phyloP scores from a whole-genome alignment of 1,140 invertebrate species.

The Myzus persicae region DNA sequence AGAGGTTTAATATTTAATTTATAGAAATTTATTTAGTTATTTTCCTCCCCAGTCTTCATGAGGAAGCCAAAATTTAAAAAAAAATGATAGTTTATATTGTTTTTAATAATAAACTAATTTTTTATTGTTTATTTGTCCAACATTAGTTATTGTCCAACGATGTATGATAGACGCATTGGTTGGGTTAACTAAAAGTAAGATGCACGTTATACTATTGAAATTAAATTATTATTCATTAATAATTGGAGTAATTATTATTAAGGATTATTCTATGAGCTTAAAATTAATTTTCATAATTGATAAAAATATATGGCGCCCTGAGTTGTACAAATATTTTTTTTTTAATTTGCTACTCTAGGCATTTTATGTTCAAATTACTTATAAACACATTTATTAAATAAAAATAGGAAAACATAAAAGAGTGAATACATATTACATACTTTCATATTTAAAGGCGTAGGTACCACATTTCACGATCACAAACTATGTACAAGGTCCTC shows the following conservation, averaged over 20 bases:
- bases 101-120: background rate
- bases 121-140: background rate
- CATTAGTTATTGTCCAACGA: background rate
- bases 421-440: too few relatives aligned
- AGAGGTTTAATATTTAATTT: background rate
- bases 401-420: too few relatives aligned
- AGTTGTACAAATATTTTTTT: too few relatives aligned
- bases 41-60: background rate
- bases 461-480: too few relatives aligned
- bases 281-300: too few relatives aligned
- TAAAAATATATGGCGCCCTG: too few relatives aligned
- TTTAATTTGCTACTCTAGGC: background rate
- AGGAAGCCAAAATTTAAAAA: background rate
- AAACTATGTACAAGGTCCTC: too few relatives aligned
- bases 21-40: background rate
- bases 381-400: background rate
- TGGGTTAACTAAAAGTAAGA: background rate
- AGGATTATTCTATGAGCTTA: too few relatives aligned
- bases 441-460: too few relatives aligned
- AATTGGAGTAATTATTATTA: too few relatives aligned
- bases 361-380: background rate
- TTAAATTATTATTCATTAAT: too few relatives aligned
- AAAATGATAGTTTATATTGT: background rate
- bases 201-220: background rate
- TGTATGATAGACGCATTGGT: background rate